Conservation (phyloP, 2,113 vertebrate species). For the Chauna torquata region DNA sequence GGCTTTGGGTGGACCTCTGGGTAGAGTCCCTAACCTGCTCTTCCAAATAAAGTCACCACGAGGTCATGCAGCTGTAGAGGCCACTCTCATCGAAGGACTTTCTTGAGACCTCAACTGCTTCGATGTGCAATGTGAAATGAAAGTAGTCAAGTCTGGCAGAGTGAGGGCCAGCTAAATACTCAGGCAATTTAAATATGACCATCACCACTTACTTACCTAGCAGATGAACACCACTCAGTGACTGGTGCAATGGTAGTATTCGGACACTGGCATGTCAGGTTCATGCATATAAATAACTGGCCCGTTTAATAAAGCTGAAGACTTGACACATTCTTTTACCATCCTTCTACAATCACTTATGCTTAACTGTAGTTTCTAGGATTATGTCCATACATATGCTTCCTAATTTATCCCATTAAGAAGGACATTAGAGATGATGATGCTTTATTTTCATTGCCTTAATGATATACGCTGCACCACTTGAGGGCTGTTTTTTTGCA, state of each 20-base stretch:
- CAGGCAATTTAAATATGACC: not conserved
- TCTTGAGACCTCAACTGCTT: not conserved
- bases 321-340: not conserved
- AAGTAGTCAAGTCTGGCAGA: not conserved
- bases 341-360: not conserved
- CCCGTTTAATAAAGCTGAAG: not conserved
- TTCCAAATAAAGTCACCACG: not conserved
- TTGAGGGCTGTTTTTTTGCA: not conserved
- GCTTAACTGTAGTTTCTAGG: not conserved
- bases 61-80: not conserved
- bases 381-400: not conserved
- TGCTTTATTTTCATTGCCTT: not conserved
- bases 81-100: not conserved
- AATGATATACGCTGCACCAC: not conserved
- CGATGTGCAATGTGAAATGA: fast-evolving
- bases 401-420: not conserved
- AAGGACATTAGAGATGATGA: not conserved
- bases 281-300: not conserved
- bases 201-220: not conserved
- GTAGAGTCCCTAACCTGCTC: not conserved
- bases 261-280: not conserved
- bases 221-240: not conserved
- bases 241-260: not conserved
- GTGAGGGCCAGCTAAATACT: not conserved
- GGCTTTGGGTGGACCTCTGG: not conserved